Evolutionary conservation across 2,797 vertebrate species (phyloP), one percentile per base, ranked within the genome.

Genomic region (Falco concolor): DNA sequence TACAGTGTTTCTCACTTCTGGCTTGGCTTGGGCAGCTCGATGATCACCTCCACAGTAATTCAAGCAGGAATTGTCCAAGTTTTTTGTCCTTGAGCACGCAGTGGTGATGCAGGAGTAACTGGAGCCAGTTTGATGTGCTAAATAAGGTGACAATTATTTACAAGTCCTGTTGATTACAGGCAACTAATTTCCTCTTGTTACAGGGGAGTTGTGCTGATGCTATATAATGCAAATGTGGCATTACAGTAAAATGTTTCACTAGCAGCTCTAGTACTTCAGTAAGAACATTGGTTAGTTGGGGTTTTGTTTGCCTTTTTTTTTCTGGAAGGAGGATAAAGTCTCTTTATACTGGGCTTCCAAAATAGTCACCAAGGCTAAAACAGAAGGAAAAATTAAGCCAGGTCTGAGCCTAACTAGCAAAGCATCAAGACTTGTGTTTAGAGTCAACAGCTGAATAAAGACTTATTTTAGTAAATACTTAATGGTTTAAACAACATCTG

Each of bases 151-250:
- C 56, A 76, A 8, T 72, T 72, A 63, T 49, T 86, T 76, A 32
- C 34, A 54, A n/a, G 64, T 76, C n/a, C 24, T 80, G 34, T 68
- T 91, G 32, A 80, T 95, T 76, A 67, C 34, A 68, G 68, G 45
- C 34, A 80, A 6, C 16, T 59, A 9, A 76, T 54, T 76, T 72
- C 22, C 16, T 63, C 5, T 54, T 70, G 19, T 63, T 72, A 45
- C 7, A 25, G 32, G 19, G 32, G 44, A 45, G 59, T 59, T 72
- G 20, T 30, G 57, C 40, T 76, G 59, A 49, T 59, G 54, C 44
- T 76, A 3, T 76, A 13, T 44, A 72, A 54, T 50, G 73, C 64
- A 36, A 17, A 72, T 36, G 11, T 65, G 45, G 11, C 45, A 47
- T 7, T 65, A 45, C 21, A 27, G n/a, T 40, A 32, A 32, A 73